Evolutionary conservation across 1,140 invertebrate species (phyloP).

Genomic region (Drosophila persimilis): DNA sequence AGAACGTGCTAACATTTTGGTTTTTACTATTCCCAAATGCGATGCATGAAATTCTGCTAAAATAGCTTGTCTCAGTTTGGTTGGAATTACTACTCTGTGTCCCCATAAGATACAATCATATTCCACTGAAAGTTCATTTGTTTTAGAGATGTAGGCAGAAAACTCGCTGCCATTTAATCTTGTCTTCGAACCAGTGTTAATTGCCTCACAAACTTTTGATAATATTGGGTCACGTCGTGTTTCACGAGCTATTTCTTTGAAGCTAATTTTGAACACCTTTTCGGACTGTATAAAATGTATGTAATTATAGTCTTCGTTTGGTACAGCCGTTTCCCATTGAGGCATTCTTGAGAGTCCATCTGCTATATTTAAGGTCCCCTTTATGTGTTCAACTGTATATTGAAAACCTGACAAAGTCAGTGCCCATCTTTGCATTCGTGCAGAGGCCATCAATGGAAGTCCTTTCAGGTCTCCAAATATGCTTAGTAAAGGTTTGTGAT

Average conservation of each 20-base stretch:
- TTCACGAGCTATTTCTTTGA: too few species aligned
- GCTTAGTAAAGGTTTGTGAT: neutral
- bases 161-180: slow-evolving; percentile 2
- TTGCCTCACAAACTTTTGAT: neutral
- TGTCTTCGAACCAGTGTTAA: too few species aligned
- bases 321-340: too few species aligned
- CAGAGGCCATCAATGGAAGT: neutral
- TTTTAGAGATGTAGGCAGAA: slow-evolving; percentile 1
- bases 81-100: slow-evolving; percentile 56
- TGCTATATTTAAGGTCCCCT: too few species aligned
- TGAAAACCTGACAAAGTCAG: neutral
- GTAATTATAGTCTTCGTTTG: too few species aligned
- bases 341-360: too few species aligned
- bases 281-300: too few species aligned
- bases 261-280: too few species aligned
- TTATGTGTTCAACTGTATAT: neutral
- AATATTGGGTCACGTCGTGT: neutral
- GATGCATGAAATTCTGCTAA: slow-evolving; percentile 65
- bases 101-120: slow-evolving; percentile 54
- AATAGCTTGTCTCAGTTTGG: slow-evolving; percentile 36
- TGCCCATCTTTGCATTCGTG: neutral
- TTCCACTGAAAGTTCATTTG: slow-evolving; percentile 37
- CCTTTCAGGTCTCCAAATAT: neutral
- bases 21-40: slow-evolving; percentile 20
- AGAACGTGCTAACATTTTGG: slow-evolving; percentile 10